Evolutionary conservation across 2,797 vertebrate species (phyloP), one percentile per base, ranked within the genome.

Genomic region (Pseudochirops corinnae): DNA sequence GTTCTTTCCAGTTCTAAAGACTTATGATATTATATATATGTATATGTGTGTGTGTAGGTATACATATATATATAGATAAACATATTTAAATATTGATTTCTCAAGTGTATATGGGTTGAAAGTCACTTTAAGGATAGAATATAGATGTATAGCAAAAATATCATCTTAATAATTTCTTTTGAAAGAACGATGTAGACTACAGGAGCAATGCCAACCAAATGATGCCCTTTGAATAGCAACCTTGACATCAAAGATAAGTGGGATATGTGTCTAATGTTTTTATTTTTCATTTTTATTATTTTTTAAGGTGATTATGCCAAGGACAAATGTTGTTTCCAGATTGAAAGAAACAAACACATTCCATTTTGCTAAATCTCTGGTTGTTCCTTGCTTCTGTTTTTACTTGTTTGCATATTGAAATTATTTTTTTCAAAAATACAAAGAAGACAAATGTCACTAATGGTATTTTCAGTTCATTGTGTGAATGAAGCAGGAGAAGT

Each of bases 351-450:
- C 39, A 87, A 50, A 50, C 9, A 87, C 24, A 46, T 87, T 50
- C 6, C 13, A 87, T 87, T 87, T 87, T 50, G 5, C 74, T 87
- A 26, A 87, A 87, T 87, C 21, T 26, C 74, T 50, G 39, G 74
- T 87, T 26, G 39, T 24, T 87, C 21, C 74, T 46, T 87, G 39
- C 39, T 50, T 46, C 39, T 26, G 9, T 87, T 87, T 0, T 94
- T 91, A 91, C 0, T 31, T 95, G 55, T 60, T 94, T 12, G 4
- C 50, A 6, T 62, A 9, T 24, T 91, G 1, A 92, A 96, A 95
- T 29, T 91, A 56, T 91, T 92, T 82, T 74, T 74, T 74, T 39
- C n/a, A 39, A 33, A 91, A 96, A 97, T 91, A 55, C 62, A 56
- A 74, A 87, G 5, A 29, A 31, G 55, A 56, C 82, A 26, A 13